Evolutionary conservation across 2,113 vertebrate genomes (phyloP).

Genomic region (Psilopsiagon aurifrons): DNA sequence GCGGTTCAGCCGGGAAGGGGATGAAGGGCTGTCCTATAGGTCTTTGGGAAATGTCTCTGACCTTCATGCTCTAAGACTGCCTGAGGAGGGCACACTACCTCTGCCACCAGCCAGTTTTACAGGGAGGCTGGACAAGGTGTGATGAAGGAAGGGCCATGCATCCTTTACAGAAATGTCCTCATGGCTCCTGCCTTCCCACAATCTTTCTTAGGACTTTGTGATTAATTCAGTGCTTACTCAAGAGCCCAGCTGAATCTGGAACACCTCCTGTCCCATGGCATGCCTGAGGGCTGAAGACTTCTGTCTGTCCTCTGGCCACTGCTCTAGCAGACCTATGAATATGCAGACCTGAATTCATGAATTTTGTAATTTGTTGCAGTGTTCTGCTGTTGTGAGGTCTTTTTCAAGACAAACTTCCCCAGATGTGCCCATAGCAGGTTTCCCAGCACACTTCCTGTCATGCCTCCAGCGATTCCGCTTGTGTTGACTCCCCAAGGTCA

Average conservation of each 20-base stretch:
- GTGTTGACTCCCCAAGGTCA: not conserved
- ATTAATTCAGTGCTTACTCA: not conserved
- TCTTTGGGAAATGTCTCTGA: not conserved
- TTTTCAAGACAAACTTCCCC: not conserved
- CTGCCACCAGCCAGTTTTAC: not conserved
- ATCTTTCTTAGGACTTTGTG: not conserved
- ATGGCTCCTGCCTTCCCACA: not conserved
- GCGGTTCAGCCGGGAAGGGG: not conserved
- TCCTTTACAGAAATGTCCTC: not conserved
- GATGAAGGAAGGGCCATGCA: rapidly evolving
- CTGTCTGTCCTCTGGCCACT: rapidly evolving
- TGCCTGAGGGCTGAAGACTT: not conserved
- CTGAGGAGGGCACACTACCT: rapidly evolving
- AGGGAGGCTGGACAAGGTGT: not conserved
- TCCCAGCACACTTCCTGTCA: rapidly evolving
- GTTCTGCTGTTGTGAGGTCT: not conserved
- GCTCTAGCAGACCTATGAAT: not conserved
- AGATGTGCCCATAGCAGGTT: not conserved
- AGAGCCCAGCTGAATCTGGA: not conserved
- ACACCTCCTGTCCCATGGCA: not conserved
- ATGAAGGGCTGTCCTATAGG: too few species aligned
- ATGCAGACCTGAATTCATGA: rapidly evolving
- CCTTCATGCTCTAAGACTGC: not conserved
- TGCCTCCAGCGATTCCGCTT: not conserved
- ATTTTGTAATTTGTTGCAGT: not conserved